phyloP scores from a whole-genome alignment of 2,888 invertebrate genomes.

The Lithosia quadra region DNA sequence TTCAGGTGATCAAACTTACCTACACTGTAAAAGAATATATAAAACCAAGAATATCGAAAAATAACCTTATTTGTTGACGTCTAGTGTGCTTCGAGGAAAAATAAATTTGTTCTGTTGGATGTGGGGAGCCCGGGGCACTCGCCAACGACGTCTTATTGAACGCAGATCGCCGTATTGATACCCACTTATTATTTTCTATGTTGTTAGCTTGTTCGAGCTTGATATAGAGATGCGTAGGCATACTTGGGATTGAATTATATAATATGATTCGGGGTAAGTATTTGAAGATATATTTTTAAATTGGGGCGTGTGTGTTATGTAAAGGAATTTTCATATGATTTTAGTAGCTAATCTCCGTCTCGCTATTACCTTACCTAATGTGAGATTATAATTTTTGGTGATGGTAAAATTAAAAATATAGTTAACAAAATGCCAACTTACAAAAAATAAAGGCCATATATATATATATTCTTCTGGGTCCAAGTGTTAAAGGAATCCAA shows the following conservation, averaged over 20 bases:
- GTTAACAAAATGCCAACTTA: too few relatives aligned
- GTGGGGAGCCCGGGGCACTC: conserved; percentile 72
- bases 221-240: not conserved
- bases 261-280: too few relatives aligned
- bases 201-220: conserved; percentile 28
- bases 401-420: too few relatives aligned
- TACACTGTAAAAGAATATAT: conserved; percentile 67
- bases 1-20: conserved; percentile 50
- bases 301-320: too few relatives aligned
- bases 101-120: conserved; percentile 80
- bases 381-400: too few relatives aligned
- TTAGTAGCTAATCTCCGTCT: too few relatives aligned
- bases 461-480: too few relatives aligned
- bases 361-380: too few relatives aligned
- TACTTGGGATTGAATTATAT: not conserved
- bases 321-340: too few relatives aligned
- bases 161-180: conserved; percentile 64
- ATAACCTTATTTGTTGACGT: conserved; percentile 85
- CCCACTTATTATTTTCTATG: conserved; percentile 58
- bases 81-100: conserved; percentile 79
- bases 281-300: too few relatives aligned
- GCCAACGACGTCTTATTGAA: conserved; percentile 75
- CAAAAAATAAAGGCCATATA: too few relatives aligned
- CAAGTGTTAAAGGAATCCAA: too few relatives aligned
- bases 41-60: conserved; percentile 77